Evolutionary conservation across 2,888 invertebrate species (phyloP).

Genomic region (Chirona hameri): DNA sequence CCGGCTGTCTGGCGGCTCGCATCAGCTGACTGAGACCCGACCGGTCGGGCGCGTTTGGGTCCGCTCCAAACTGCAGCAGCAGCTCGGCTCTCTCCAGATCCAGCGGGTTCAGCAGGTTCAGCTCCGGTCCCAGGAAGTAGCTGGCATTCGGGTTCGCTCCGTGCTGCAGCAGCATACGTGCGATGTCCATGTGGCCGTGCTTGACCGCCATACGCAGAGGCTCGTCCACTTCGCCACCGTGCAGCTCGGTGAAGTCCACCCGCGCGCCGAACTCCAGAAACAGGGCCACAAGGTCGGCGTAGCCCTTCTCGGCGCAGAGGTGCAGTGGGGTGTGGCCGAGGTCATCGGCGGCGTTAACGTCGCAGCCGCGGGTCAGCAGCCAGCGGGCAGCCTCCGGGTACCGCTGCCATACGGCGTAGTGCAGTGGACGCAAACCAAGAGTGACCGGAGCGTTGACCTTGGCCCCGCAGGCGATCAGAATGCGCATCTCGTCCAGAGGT

Average conservation of each 20-base stretch:
- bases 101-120: constrained; percentile 73
- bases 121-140: constrained; percentile 85
- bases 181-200: constrained; percentile 68
- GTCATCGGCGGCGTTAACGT: constrained; percentile 78
- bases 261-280: constrained; percentile 72
- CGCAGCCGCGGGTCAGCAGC: constrained; percentile 73
- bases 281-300: constrained; percentile 54
- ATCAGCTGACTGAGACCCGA: constrained; percentile 85
- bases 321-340: constrained; percentile 89
- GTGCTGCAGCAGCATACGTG: constrained; percentile 65
- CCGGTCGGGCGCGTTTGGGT: constrained; percentile 80
- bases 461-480: constrained; percentile 80
- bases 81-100: constrained; percentile 77
- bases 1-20: constrained; percentile 77
- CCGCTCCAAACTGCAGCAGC: constrained; percentile 77
- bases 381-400: constrained; percentile 69
- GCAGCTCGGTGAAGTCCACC: constrained; percentile 72
- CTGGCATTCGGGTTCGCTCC: constrained; percentile 87
- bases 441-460: constrained; percentile 71
- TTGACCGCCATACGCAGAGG: constrained; percentile 83
- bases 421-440: constrained; percentile 80
- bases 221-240: constrained; percentile 66
- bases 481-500: constrained; percentile 78
- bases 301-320: constrained; percentile 84
- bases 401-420: constrained; percentile 88